These are phyloP conservation scores for Chamaetylas fuelleborni DNA, from an alignment of 2,113 vertebrate species.

Conservation along the genomic window DNA sequence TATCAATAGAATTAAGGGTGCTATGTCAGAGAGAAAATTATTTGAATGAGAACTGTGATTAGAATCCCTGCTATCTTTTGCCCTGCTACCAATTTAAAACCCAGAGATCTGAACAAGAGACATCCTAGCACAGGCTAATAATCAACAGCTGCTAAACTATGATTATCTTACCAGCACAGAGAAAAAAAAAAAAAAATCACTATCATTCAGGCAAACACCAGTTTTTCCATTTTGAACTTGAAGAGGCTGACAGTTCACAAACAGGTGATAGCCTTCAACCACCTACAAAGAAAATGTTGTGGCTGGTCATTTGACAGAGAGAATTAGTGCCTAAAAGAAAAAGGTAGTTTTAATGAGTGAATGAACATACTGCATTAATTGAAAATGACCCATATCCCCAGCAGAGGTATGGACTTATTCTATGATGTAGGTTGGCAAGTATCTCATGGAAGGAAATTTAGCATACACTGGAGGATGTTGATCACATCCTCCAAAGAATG, in stretches of 20 bases:
- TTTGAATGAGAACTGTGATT: neutral
- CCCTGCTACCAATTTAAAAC: neutral
- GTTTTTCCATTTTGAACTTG: neutral
- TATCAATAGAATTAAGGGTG: neutral
- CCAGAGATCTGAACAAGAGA: neutral
- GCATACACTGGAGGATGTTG: neutral
- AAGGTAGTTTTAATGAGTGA: neutral
- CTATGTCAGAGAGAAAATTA: neutral
- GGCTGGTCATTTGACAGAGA: neutral
- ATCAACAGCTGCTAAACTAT: neutral
- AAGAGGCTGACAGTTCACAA: neutral
- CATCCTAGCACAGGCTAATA: neutral
- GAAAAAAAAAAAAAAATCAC: neutral
- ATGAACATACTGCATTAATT: neutral
- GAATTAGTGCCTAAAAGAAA: neutral
- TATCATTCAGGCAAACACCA: neutral
- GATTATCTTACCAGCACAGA: neutral
- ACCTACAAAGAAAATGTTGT: neutral
- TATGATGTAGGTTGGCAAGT: neutral
- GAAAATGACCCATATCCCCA: neutral
- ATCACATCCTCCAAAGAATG: slow-evolving; percentile 7
- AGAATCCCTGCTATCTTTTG: neutral
- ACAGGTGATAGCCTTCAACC: neutral
- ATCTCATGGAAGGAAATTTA: neutral
- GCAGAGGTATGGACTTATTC: neutral